Evolutionary conservation across 2,113 vertebrate genomes (phyloP), one percentile per base, ranked within the genome.

Genomic region (Labrus mixtus): DNA sequence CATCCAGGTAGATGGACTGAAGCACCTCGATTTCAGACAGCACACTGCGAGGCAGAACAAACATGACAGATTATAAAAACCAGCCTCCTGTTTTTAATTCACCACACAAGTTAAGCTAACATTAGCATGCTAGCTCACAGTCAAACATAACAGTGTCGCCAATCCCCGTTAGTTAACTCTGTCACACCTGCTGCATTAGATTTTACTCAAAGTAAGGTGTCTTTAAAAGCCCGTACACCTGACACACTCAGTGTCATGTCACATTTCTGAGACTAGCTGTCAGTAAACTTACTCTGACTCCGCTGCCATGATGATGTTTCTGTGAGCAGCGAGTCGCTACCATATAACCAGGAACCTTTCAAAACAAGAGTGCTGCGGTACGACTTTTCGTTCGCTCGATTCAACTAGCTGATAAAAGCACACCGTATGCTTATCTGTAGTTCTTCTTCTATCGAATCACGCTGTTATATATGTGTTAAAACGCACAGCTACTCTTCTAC

Each of bases 1-100:
- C 97, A 45, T 98, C 97, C 93, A 98, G 92, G 73, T 99, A 99
- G 88, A 99, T 99, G 63, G 97, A 98, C 87, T 98, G 94, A 79
- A 99, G 93, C 60, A 98, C 97, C 91, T 98, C 97, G 55, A 98
- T 94, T 82, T 99, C 97, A 78, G 94, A 94, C 84, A 93, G 86
- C 50, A 93, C 92, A 83, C 97, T 98, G 91, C 8, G 23, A 51
- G 80, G 10, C 33, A 4, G 39, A 70, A 16, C 51, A 33, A 15
- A 15, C 25, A 11, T 1, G 0, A 1, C 1, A 29, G 16, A 59
- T 1, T 4, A 37, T 4, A 1, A 19, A n/a, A n/a, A n/a, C n/a
- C n/a, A n/a, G n/a, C n/a, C n/a, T n/a, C n/a, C n/a, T n/a, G n/a
- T n/a, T n/a, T n/a, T n/a, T n/a, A n/a, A n/a, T 43, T 50, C 59